Evolutionary conservation across 2,888 invertebrate species (phyloP), one percentile per base, ranked within the genome.

Genomic region (Aplocera efformata): DNA sequence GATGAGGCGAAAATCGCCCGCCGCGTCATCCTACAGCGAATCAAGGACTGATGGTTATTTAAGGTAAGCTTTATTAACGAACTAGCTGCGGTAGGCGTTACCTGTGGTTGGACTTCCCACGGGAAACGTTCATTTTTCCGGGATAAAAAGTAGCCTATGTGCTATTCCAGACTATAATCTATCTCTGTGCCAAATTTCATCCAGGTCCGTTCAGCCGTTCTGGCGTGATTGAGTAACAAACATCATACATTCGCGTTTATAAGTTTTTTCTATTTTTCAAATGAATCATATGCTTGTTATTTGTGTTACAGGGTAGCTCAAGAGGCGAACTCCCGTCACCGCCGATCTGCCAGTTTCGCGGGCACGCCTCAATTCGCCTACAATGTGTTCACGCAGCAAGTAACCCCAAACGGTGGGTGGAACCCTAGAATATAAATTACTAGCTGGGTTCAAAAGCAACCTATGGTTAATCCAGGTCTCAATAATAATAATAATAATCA

Each of bases 271-370:
- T n/a, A n/a, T n/a, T n/a, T n/a, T n/a, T n/a, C n/a, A n/a, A n/a
- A n/a, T n/a, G n/a, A n/a, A n/a, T 10, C 22, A 11, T 32, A 28
- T n/a, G 38, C 17, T 22, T 35, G 6, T 22, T 8, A n/a, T n/a
- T 7, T 28, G 9, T 22, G 7, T 22, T 20, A 7, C 44, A 69
- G 69, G 44, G 60, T 69, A 17, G 62, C 64, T 1, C 67, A 67
- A 28, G 77, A 72, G 3, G 56, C 50, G 1, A 48, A 55, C 1
- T 43, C 72, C 1, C 66, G 80, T 0, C 88, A 89, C 51, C 70
- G 80, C 0, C 70, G 88, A 1, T 89, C 89, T 0, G 88, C 88
- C 0, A 88, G 88, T 44, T 89, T 85, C 60, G 88, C 84, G 1
- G 86, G 86, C 25, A 81, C 83, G 0, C 79, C 81, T 9, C 82